Percentiles rank a stretch among this genome's conserved stretches.
Evolutionary conservation across 2,113 vertebrate species (phyloP).

Genomic region (Oryzias melastigma): DNA sequence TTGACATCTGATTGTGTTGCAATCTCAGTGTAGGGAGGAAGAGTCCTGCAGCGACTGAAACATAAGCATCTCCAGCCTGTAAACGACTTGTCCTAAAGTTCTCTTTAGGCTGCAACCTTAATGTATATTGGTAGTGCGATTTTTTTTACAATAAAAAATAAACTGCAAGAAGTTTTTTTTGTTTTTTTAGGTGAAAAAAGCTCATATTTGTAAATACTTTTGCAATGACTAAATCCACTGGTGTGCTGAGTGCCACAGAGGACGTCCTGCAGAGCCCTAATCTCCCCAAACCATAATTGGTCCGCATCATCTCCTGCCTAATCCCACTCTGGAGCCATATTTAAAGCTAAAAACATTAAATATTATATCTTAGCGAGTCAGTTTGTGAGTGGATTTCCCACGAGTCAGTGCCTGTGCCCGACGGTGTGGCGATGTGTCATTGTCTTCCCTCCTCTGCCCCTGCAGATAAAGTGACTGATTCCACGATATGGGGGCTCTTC

Average conservation of each 20-base stretch:
- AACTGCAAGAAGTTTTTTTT: background rate
- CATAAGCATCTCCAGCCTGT: background rate
- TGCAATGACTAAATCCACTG: constrained; percentile 19
- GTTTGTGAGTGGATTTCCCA: constrained; percentile 35
- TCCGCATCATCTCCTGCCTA: constrained; percentile 43
- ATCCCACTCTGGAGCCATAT: constrained; percentile 59
- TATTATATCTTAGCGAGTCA: constrained; percentile 33
- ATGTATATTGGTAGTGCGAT: too few relatives aligned
- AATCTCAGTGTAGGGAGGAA: constrained; percentile 3
- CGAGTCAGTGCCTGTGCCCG: constrained; percentile 33
- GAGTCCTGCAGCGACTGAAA: background rate
- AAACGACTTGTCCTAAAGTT: background rate
- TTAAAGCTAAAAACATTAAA: constrained; percentile 61
- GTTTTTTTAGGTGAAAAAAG: background rate
- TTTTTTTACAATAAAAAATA: background rate
- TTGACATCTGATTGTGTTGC: constrained; percentile 36
- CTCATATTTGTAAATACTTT: constrained; percentile 2
- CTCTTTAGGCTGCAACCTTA: background rate
- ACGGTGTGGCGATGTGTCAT: constrained; percentile 54
- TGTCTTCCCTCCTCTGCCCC: constrained; percentile 62
- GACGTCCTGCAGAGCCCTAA: constrained; percentile 33
- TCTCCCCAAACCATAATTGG: constrained; percentile 45
- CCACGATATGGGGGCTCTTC: constrained; percentile 69
- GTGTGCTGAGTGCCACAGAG: constrained; percentile 3
- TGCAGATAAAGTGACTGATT: constrained; percentile 76